Conservation (phyloP, 2,113 vertebrate genomes). For the Spizaetus ornatus region DNA sequence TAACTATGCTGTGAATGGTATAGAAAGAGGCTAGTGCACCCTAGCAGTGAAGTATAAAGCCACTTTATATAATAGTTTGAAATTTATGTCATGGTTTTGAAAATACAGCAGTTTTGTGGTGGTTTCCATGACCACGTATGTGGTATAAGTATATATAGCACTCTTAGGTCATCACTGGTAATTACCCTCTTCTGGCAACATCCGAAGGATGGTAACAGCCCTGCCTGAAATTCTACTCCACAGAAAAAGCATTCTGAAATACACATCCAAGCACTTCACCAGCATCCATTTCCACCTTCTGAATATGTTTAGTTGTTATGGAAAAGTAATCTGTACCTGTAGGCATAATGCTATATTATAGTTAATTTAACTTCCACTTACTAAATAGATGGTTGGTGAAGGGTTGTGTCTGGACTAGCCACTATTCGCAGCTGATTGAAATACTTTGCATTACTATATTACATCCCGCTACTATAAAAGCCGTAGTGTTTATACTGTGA, state of each 20-base stretch:
- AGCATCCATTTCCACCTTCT: neutral
- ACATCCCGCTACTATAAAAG: neutral
- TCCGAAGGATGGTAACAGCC: neutral
- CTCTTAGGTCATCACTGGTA: neutral
- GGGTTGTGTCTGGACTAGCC: neutral
- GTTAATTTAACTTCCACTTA: neutral
- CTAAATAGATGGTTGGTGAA: neutral
- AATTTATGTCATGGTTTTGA: conserved; percentile 65
- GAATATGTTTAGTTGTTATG: neutral
- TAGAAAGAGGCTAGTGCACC: conserved; percentile 61
- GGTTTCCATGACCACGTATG: conserved; percentile 36
- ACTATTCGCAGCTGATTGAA: neutral
- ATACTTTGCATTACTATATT: neutral
- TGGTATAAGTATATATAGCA: neutral
- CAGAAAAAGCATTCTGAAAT: neutral
- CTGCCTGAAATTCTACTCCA: neutral
- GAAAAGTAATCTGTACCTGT: neutral
- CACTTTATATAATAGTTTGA: conserved; percentile 42
- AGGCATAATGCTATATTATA: neutral
- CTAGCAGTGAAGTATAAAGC: conserved; percentile 51
- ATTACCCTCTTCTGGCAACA: neutral
- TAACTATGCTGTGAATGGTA: conserved; percentile 71
- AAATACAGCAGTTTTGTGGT: conserved; percentile 38
- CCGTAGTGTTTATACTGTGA: neutral
- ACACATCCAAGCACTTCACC: neutral